phyloP scores from a whole-genome alignment of 35 echinoderm and acorn worm species.

The Heliocidaris tuberculata region DNA sequence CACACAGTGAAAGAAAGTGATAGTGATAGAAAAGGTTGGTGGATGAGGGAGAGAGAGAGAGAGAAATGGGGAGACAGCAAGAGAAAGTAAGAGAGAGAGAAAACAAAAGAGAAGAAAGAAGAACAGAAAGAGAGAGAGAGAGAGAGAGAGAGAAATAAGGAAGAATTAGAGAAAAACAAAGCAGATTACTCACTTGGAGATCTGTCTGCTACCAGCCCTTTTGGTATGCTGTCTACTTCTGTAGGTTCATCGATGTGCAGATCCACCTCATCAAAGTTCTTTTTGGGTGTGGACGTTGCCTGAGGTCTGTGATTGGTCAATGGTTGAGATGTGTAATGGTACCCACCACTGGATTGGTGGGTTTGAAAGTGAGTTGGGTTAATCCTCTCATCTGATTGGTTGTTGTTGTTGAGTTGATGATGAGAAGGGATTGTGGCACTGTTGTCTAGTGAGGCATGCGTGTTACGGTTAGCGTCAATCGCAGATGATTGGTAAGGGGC shows the following conservation, averaged over 20 bases:
- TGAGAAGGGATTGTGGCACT: neutral
- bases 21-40: too few species aligned
- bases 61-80: neutral
- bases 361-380: conserved; percentile 12
- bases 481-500: conserved; percentile 21
- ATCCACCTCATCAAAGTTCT: conserved; percentile 43
- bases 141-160: neutral
- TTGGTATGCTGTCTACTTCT: conserved; percentile 41
- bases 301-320: conserved; percentile 49
- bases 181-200: conserved; percentile 48
- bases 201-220: conserved; percentile 51
- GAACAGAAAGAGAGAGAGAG: neutral
- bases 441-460: conserved; percentile 22
- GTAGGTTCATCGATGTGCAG: conserved; percentile 68
- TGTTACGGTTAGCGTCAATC: conserved; percentile 37
- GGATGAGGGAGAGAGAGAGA: neutral
- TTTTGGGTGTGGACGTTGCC: conserved; percentile 42
- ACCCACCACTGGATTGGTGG: conserved; percentile 52
- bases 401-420: conserved; percentile 33
- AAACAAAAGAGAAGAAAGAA: neutral
- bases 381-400: conserved; percentile 40
- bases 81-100: neutral
- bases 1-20: too few species aligned
- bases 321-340: conserved; percentile 43
- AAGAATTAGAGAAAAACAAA: neutral